phyloP scores from a whole-genome alignment of 2,113 vertebrate genomes.

The Oryzias celebensis region DNA sequence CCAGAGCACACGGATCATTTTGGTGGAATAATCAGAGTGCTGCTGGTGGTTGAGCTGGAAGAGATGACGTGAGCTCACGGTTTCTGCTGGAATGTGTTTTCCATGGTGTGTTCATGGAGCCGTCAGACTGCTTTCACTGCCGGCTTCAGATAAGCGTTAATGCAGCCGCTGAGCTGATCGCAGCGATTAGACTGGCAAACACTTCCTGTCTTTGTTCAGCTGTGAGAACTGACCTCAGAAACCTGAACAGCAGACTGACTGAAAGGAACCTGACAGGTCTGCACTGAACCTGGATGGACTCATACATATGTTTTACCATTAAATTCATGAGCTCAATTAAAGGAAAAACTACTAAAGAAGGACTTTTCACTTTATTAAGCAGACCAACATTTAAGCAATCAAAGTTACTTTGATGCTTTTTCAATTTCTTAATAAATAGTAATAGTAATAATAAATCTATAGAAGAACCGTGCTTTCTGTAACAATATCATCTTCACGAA shows the following conservation, averaged over 20 bases:
- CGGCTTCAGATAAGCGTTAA: slow-evolving; percentile 33
- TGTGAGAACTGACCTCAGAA: neutral
- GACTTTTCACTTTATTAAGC: too few species aligned
- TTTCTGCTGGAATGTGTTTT: slow-evolving; percentile 6
- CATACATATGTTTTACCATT: too few species aligned
- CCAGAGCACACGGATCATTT: slow-evolving; percentile 9
- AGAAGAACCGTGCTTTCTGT: too few species aligned
- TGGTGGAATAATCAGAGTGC: neutral
- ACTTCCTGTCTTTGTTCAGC: slow-evolving; percentile 55
- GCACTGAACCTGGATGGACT: neutral
- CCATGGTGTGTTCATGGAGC: slow-evolving; percentile 26
- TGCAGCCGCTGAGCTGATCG: slow-evolving; percentile 11
- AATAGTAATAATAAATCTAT: too few species aligned
- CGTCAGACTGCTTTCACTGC: slow-evolving; percentile 10
- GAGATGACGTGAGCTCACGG: slow-evolving; percentile 4
- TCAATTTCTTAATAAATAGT: too few species aligned
- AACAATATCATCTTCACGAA: too few species aligned
- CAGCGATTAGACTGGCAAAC: slow-evolving; percentile 36
- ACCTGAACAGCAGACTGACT: too few species aligned
- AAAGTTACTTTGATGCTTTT: too few species aligned
- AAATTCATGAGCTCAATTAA: too few species aligned
- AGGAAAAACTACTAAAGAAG: too few species aligned
- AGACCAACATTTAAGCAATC: too few species aligned
- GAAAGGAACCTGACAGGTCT: neutral
- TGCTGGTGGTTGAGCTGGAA: neutral